Evolutionary conservation across 2,888 invertebrate species (phyloP).

Genomic region (Drosophila anomelani): DNA sequence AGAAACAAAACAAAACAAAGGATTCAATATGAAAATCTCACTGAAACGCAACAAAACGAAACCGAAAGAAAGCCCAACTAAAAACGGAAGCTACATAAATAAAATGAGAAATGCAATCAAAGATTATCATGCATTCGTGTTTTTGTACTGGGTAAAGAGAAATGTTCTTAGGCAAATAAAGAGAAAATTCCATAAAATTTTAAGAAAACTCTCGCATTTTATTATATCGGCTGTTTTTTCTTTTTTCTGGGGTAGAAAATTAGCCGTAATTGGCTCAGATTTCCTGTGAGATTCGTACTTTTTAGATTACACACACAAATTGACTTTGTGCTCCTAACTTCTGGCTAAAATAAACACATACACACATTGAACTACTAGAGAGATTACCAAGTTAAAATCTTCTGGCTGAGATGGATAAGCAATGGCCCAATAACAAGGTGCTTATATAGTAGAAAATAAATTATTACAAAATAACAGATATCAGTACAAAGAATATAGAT

Average conservation of each 20-base stretch:
- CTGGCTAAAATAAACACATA: conserved; percentile 27
- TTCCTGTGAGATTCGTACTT: conserved; percentile 27
- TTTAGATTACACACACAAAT: conserved; percentile 20
- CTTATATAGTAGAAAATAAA: conserved; percentile 45
- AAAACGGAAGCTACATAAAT: conserved; percentile 45
- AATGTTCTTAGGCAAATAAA: conserved; percentile 46
- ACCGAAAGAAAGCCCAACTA: conserved; percentile 46
- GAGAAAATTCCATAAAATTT: conserved; percentile 43
- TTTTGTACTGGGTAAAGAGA: conserved; percentile 52
- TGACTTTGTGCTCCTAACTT: conserved; percentile 37
- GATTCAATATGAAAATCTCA: conserved; percentile 52
- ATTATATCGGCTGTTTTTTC: conserved; percentile 13
- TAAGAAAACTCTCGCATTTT: conserved; percentile 41
- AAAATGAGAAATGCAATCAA: conserved; percentile 60
- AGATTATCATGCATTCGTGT: conserved; percentile 45
- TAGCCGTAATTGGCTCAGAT: not conserved
- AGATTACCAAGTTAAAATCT: conserved; percentile 31
- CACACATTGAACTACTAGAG: conserved; percentile 30
- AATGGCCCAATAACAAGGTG: conserved; percentile 31
- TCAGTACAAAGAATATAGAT: conserved; percentile 51
- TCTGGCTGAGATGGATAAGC: conserved; percentile 26
- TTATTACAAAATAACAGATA: conserved; percentile 49
- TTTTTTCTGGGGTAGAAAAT: conserved; percentile 1
- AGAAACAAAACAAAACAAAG: conserved; percentile 29
- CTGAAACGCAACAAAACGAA: conserved; percentile 42